phyloP scores from a whole-genome alignment of 2,113 vertebrate species.

The Megaceryle maxima region DNA sequence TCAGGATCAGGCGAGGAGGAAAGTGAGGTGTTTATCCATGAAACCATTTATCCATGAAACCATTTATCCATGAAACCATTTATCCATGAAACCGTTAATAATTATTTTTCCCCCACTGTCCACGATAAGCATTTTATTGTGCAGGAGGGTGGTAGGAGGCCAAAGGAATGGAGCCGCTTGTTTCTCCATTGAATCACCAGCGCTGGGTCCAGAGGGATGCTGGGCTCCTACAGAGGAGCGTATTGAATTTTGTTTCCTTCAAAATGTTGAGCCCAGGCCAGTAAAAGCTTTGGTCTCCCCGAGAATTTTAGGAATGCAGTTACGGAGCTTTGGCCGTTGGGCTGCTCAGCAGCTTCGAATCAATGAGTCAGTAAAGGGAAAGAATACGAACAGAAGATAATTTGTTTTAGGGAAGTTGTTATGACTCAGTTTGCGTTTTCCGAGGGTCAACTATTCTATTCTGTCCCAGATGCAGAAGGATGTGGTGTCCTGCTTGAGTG shows the following conservation, averaged over 20 bases:
- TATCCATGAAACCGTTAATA: neutral
- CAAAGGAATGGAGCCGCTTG: neutral
- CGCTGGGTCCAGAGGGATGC: neutral
- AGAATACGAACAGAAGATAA: neutral
- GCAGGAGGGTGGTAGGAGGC: constrained; percentile 6
- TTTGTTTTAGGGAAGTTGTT: constrained; percentile 14
- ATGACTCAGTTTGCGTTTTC: neutral
- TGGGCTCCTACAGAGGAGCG: neutral
- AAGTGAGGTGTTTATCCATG: neutral
- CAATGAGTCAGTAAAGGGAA: constrained; percentile 15
- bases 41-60: neutral
- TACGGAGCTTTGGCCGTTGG: neutral
- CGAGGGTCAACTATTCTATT: neutral
- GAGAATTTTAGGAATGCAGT: constrained; percentile 59
- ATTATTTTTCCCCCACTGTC: neutral
- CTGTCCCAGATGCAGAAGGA: neutral
- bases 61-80: neutral
- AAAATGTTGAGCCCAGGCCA: constrained; percentile 36
- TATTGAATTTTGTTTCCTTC: constrained; percentile 50
- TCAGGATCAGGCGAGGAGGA: neutral
- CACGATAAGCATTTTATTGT: neutral
- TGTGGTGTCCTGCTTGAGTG: neutral
- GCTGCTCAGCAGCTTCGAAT: neutral
- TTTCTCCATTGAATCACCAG: neutral
- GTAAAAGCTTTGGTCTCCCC: constrained; percentile 60